Percentiles rank a stretch among this genome's conserved stretches.
Conservation (phyloP, 2,113 vertebrate species). For the Pipra filicauda region DNA sequence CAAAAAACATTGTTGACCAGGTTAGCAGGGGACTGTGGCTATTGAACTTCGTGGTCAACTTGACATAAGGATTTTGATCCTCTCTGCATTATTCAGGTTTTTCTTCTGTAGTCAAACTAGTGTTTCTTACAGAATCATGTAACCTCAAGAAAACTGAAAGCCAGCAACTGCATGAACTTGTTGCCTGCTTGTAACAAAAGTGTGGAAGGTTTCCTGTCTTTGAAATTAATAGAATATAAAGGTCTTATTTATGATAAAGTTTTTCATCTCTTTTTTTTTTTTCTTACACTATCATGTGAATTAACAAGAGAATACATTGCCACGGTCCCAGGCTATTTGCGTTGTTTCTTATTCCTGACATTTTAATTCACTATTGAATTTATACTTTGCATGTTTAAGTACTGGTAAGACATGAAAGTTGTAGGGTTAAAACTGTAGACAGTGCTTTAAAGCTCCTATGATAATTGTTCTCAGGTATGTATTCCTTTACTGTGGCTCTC, state of each 20-base stretch:
- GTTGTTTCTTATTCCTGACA: constrained; percentile 41
- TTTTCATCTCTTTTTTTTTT: not conserved
- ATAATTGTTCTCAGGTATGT: constrained; percentile 59
- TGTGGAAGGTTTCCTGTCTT: rapidly evolving
- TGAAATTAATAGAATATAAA: not conserved
- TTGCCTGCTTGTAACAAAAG: not conserved
- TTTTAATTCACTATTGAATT: constrained; percentile 58
- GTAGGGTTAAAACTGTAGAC: constrained; percentile 53
- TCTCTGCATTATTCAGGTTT: not conserved
- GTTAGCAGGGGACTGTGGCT: not conserved
- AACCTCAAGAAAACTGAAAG: not conserved
- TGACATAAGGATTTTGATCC: not conserved
- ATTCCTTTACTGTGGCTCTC: constrained; percentile 45
- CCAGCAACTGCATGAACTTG: not conserved
- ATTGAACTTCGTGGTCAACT: not conserved
- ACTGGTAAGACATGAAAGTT: constrained; percentile 58
- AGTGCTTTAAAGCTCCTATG: constrained; percentile 58
- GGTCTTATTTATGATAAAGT: not conserved
- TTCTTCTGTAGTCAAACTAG: not conserved
- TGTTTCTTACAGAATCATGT: not conserved
- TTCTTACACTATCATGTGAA: not conserved
- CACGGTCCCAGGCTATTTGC: constrained; percentile 20
- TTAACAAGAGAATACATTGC: not conserved
- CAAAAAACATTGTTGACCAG: not conserved
- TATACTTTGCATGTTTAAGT: constrained; percentile 53